phyloP scores from a whole-genome alignment of 2,113 vertebrate genomes.

The Anhinga anhinga region DNA sequence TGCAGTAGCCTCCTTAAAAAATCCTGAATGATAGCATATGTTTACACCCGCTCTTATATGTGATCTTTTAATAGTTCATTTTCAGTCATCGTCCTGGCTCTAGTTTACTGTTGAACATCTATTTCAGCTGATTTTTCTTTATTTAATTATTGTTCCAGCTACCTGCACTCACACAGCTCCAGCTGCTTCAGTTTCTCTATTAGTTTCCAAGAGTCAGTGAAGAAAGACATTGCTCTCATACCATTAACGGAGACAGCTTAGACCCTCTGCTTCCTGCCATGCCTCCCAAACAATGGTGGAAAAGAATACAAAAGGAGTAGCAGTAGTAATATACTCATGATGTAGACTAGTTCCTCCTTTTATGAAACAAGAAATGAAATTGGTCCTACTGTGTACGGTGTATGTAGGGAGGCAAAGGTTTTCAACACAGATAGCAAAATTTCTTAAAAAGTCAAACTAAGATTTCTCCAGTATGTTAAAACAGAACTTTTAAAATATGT shows the following conservation, averaged over 20 bases:
- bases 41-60: neutral
- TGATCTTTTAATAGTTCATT: neutral
- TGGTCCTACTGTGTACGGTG: neutral
- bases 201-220: neutral
- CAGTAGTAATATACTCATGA: neutral
- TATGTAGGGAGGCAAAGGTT: neutral
- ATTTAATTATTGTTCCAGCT: neutral
- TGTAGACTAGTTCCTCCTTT: neutral
- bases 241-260: neutral
- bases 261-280: neutral
- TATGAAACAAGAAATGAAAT: neutral
- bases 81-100: neutral
- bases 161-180: neutral
- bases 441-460: neutral
- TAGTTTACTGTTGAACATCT: neutral
- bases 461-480: neutral
- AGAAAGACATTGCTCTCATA: neutral
- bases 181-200: neutral
- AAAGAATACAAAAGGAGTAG: neutral
- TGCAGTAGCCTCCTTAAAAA: neutral
- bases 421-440: neutral
- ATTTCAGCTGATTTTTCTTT: neutral
- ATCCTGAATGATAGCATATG: neutral
- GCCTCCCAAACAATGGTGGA: neutral
- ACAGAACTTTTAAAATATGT: accelerated